Evolutionary conservation across 1,140 invertebrate genomes (phyloP), one percentile per base, ranked within the genome.

Genomic region (Euglossa dilemma): DNA sequence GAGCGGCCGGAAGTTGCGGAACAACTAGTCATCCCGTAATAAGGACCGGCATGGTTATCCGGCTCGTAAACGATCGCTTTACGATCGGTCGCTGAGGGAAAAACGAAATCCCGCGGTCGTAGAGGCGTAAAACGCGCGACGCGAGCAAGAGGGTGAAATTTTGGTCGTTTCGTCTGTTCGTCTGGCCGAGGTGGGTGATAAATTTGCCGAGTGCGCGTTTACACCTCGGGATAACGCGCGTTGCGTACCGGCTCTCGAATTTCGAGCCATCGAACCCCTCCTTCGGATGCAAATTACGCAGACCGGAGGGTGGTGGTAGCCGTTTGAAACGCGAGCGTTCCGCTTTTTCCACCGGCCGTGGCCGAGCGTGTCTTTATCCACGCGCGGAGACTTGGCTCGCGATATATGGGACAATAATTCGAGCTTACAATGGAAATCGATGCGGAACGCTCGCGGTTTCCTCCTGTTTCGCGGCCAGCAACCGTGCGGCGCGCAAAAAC

Each of bases 61-160:
- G 59, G 45, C 36, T 87, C 81, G 81, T 87, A 87, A 87, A 87
- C 56, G 72, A 67, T 23, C 45, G 56, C 16, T 87, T 87, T 87
- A 87, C 76, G 80, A 71, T 57, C 57, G 66, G 59, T 11, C 66
- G 72, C 50, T 87, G 87, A 87, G 36, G 72, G 61, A 77, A 87
- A 78, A 87, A 84, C 56, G 67, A 67, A 75, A 87, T 87, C 81
- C 76, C 77, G 77, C 69, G 54, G 70, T 43, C 72, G 11, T 74
- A 59, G 63, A 64, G 16, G 45, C 43, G n/a, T 77, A 61, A 77
- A 77, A 57, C 45, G 56, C 45, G 56, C 11, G 28, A 36, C 23
- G 43, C 69, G 52, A 59, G 18, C 4, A 20, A 20, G 18, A 25
- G 25, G 50, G 43, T 67, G 9, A 36, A 80, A 63, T 80, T 64